Base-by-base conservation (phyloP, 2,797 vertebrate species). In the Catostomus latipinnis region DNA sequence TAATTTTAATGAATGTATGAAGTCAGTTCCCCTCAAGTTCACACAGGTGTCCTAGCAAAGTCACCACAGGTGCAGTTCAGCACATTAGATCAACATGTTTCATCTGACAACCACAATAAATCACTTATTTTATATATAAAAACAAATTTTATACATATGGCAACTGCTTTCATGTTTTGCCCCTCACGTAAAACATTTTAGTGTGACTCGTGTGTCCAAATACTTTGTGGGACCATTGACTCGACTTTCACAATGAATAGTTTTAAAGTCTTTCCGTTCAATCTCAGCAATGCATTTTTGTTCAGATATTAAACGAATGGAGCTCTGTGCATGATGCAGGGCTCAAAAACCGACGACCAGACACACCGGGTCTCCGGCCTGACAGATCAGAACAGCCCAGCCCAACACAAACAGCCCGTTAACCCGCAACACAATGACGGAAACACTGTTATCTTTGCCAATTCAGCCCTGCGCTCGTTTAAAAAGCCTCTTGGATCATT, bases 341-440 rank as follows among this genome's bases (percentile, higher is more conserved):
- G 58, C 5, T 74, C 11, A 46, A 6, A 34, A 14, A 14, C 69
- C 46, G 43, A 12, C 43, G 48, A 74, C 53, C 18, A 63, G 54
- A 68, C 4, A 68, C 4, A 67, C 83, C 83, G 87, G 45, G 93
- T 86, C 92, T 94, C 93, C 92, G 92, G 91, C 92, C 92, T 86
- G 84, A 84, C 67, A 79, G 83, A 76, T 83, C 88, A 88, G 90
- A 85, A 83, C 87, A 82, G 88, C 87, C 84, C 84, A 86, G 87
- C 61, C 88, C 88, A 74, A 67, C 85, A 58, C n/a, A 22, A 54
- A 13, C 22, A 22, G 74, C 62, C 11, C 52, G 11, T 65, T 8
- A 54, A 76, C 43, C 45, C n/a, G 74, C 52, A 10, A 22, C 57
- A 2, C 58, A 10, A n/a, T 1, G 57, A 52, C 68, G 61, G 12